Conservation (phyloP, 2,888 invertebrate species). For the Steinernema carpocapsae region DNA sequence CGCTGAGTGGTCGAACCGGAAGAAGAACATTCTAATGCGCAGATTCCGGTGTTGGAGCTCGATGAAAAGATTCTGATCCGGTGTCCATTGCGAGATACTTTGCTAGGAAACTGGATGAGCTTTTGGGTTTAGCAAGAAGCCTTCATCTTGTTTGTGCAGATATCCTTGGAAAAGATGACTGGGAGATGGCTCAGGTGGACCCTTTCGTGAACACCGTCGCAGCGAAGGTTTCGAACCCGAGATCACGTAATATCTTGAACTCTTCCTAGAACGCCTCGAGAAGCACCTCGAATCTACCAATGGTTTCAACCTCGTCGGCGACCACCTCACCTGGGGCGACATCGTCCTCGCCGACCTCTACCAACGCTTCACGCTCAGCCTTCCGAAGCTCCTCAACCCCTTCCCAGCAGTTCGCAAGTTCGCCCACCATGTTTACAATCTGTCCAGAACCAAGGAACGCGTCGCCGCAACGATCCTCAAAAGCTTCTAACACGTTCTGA, state of each 20-base stretch:
- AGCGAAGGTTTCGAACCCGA: too few species aligned
- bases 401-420: neutral
- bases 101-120: neutral
- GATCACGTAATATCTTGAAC: too few species aligned
- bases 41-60: slow-evolving; percentile 84
- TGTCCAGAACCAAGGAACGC: neutral
- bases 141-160: too few species aligned
- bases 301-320: neutral
- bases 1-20: neutral
- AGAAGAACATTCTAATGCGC: slow-evolving; percentile 82
- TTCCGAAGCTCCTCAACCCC: neutral
- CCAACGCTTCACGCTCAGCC: neutral
- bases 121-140: too few species aligned
- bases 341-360: neutral
- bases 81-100: slow-evolving; percentile 3
- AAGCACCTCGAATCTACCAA: neutral
- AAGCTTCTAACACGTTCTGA: neutral
- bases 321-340: slow-evolving; percentile 16
- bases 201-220: neutral
- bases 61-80: neutral
- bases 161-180: neutral
- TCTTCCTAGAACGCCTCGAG: slow-evolving; percentile 15
- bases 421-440: neutral
- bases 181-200: slow-evolving; percentile 2
- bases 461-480: too few species aligned